Conservation (phyloP, 2,888 invertebrate species). For the Rotaria macrura region DNA sequence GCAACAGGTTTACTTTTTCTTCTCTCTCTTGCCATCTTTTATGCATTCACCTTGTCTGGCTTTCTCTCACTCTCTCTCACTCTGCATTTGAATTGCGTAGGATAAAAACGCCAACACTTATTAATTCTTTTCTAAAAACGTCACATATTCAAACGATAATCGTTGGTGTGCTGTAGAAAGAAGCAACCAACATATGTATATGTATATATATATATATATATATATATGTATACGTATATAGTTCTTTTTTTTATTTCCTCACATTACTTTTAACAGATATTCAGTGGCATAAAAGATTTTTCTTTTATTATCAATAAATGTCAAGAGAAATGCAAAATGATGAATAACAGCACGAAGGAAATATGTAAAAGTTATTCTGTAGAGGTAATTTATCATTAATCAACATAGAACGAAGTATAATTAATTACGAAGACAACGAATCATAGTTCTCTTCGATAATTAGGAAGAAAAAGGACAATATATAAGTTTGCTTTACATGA, state of each 20-base stretch:
- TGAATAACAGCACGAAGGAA: not conserved
- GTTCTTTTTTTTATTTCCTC: not conserved
- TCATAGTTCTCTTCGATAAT: too few relatives aligned
- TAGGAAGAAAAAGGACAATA: too few relatives aligned
- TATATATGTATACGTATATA: too few relatives aligned
- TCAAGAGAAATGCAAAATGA: not conserved
- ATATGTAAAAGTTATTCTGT: not conserved
- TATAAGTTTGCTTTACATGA: too few relatives aligned
- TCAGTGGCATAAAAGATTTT: not conserved
- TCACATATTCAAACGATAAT: not conserved
- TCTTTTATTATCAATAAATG: not conserved
- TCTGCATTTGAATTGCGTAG: not conserved
- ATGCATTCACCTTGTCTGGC: too few relatives aligned
- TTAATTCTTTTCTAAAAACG: not conserved
- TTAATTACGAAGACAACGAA: not conserved
- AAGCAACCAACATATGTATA: not conserved
- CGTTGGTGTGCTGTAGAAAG: not conserved
- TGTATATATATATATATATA: too few relatives aligned
- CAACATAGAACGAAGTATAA: not conserved
- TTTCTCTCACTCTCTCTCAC: not conserved
- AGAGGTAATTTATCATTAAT: not conserved
- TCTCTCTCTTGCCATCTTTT: not conserved
- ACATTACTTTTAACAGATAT: not conserved
- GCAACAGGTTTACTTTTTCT: not conserved
- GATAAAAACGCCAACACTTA: not conserved